A percentile compares a stretch with the other conserved stretches of the same genome.
These are phyloP conservation scores for Chironomus tentans DNA, from an alignment of 2,888 invertebrate species.

Conservation along the genomic window DNA sequence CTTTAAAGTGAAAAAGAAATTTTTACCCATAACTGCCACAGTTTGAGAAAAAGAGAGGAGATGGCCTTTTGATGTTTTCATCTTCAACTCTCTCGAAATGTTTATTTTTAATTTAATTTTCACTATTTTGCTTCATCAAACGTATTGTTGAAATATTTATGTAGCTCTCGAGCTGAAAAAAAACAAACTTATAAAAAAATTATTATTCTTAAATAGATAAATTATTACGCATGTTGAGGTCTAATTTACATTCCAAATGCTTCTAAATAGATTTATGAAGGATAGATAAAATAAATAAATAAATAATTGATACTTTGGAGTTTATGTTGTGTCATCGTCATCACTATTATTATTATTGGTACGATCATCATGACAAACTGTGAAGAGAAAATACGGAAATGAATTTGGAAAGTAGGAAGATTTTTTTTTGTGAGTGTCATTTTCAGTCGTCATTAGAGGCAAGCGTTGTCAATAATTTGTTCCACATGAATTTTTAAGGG, in stretches of 20 bases:
- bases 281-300: neutral
- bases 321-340: neutral
- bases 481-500: conserved; percentile 16
- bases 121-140: neutral
- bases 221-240: neutral
- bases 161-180: neutral
- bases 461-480: conserved; percentile 25
- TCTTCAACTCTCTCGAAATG: neutral
- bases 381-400: neutral
- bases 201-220: neutral
- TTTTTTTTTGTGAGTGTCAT: neutral
- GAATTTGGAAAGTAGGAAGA: neutral
- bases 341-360: neutral
- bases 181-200: neutral
- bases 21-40: neutral
- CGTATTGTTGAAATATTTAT: conserved; percentile 6
- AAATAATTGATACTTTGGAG: neutral
- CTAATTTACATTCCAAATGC: conserved; percentile 8
- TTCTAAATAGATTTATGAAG: neutral
- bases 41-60: neutral
- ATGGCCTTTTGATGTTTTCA: conserved; percentile 2
- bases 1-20: neutral
- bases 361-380: too few relatives aligned
- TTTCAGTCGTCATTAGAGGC: neutral
- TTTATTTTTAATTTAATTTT: conserved; percentile 12